A percentile compares a stretch with the other conserved stretches of the same genome.
Conservation (phyloP, 2,888 invertebrate genomes). For the Encarsia formosa region DNA sequence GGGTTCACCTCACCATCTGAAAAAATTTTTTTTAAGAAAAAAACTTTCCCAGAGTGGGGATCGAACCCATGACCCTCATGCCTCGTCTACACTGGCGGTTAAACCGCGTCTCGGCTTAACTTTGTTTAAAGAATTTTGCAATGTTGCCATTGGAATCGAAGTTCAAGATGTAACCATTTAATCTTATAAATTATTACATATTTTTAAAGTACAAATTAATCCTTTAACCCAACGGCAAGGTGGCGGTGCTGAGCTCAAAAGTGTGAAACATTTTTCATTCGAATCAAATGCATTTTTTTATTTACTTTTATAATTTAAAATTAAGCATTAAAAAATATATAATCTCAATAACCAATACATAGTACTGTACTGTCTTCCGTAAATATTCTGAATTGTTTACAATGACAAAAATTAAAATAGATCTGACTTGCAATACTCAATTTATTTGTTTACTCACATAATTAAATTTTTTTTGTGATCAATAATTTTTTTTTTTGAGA, state of each 20-base stretch:
- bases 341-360: slow-evolving; percentile 8
- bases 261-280: background rate
- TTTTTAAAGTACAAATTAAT: background rate
- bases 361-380: slow-evolving; percentile 26
- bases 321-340: background rate
- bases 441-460: background rate
- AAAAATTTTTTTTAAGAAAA: no score
- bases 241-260: background rate
- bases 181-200: no score
- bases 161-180: background rate
- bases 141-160: no score
- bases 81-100: no score
- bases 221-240: background rate
- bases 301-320: slow-evolving; percentile 1
- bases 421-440: background rate
- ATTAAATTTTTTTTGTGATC: background rate
- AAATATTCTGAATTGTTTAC: slow-evolving; percentile 5
- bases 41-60: no score
- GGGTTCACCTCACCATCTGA: no score
- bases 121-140: no score
- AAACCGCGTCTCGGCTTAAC: no score
- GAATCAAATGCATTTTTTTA: slow-evolving; percentile 7
- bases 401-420: background rate
- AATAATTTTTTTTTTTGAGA: background rate
- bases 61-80: no score